phyloP scores from a whole-genome alignment of 1,140 invertebrate species.

The Nylanderia fulva region DNA sequence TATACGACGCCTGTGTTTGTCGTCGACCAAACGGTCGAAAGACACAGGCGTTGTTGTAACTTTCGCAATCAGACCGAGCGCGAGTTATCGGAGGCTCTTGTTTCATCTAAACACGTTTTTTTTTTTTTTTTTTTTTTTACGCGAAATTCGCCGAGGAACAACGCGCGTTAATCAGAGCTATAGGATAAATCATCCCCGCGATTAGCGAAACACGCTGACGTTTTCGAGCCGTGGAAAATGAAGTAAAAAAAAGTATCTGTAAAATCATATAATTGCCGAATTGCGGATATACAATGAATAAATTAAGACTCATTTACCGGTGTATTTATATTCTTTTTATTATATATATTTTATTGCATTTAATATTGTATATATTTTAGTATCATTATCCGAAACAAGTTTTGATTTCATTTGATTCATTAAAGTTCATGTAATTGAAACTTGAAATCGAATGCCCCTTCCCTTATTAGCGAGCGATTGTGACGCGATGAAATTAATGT shows the following conservation, averaged over 20 bases:
- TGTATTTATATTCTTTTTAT: too few species aligned
- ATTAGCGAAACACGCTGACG: neutral
- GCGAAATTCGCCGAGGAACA: neutral
- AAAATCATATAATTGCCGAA: neutral
- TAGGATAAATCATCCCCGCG: neutral
- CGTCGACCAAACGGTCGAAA: constrained; percentile 31
- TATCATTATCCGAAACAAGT: constrained; percentile 21
- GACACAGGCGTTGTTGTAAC: constrained; percentile 57
- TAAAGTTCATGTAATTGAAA: constrained; percentile 57
- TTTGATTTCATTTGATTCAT: constrained; percentile 45
- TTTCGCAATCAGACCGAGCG: constrained; percentile 46
- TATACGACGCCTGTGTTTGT: constrained; percentile 7
- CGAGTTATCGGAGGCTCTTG: constrained; percentile 34
- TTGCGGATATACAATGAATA: neutral
- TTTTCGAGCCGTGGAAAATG: neutral
- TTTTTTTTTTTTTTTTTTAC: constrained; percentile 43
- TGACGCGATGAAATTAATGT: constrained; percentile 54
- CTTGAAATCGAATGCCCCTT: constrained; percentile 41
- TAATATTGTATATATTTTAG: neutral
- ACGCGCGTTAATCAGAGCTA: constrained; percentile 7
- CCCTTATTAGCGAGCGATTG: constrained; percentile 31
- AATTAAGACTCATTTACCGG: constrained; percentile 30
- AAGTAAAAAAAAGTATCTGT: neutral
- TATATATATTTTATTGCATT: too few species aligned
- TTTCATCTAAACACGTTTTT: constrained; percentile 46